Evolutionary conservation across 2,113 vertebrate species (phyloP).

Genomic region (Actenoides hombroni): DNA sequence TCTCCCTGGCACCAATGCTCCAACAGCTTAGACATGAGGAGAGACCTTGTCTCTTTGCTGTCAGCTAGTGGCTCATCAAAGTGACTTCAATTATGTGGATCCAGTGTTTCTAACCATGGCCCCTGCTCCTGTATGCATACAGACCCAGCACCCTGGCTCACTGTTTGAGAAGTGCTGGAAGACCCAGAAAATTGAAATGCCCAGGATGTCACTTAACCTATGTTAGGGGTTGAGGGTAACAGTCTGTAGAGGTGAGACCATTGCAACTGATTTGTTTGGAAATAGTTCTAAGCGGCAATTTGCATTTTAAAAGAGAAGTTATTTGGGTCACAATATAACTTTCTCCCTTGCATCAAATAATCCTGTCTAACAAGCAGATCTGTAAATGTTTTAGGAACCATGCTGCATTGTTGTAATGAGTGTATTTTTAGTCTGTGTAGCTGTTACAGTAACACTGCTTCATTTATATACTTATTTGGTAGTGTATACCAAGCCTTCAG

Average conservation of each 20-base stretch:
- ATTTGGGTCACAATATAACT: neutral
- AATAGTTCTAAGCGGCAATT: neutral
- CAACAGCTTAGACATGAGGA: neutral
- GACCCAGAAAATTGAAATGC: neutral
- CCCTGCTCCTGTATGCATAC: neutral
- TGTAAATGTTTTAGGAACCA: slow-evolving; percentile 32
- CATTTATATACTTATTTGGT: slow-evolving; percentile 58
- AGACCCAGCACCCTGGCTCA: neutral
- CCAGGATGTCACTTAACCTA: neutral
- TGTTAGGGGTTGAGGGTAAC: neutral
- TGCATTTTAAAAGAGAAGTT: neutral
- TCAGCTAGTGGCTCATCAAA: neutral
- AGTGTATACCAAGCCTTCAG: slow-evolving; percentile 35
- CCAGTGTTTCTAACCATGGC: neutral
- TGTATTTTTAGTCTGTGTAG: slow-evolving; percentile 55
- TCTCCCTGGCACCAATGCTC: neutral
- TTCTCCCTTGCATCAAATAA: neutral
- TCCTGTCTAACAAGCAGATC: neutral
- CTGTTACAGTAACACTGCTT: neutral
- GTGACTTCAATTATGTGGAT: neutral
- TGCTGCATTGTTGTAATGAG: neutral
- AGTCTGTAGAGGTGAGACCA: neutral
- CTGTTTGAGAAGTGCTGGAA: neutral
- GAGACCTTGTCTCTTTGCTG: neutral
- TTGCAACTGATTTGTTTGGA: neutral